Evolutionary conservation across 2,797 vertebrate genomes (phyloP), one percentile per base, ranked within the genome.

Genomic region (Kryptopterus vitreolus): DNA sequence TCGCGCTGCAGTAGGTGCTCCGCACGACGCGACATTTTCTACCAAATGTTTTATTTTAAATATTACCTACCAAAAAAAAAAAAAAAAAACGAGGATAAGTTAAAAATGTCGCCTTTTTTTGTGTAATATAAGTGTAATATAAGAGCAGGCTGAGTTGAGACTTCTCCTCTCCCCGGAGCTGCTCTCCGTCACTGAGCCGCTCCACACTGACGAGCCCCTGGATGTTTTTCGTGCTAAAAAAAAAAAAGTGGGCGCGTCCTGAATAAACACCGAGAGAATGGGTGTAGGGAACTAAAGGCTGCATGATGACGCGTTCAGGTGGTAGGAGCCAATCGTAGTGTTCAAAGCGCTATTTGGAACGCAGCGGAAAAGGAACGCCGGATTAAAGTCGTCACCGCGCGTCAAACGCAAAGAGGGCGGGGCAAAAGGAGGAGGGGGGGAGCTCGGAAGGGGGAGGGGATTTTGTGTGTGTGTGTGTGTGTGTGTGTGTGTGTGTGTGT

Each of bases 331-430:
- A 8, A 58, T 2, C 16, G 5, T 15, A 58, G 52, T 2, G 2
- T 20, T 31, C 9, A 53, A 57, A n/a, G n/a, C 43, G 57, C 68
- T 11, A 26, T 78, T 78, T 78, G 53, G 13, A 31, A 46, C 63
- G 48, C 79, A 20, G 63, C 84, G 73, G 58, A 83, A 43, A 1
- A 72, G 72, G n/a, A n/a, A 76, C 82, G 69, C 48, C 70, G 18
- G 33, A 53, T 22, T 74, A 58, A 1, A 35, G 48, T 82, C 84
- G 86, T 85, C 84, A 87, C 3, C 26, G 9, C 50, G 78, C 84
- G 81, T 80, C 62, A 26, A 16, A 57, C 16, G 13, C 11, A 53
- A 52, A 0, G 8, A 8, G 58, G 35, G 26, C 20, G 33, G 70
- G 65, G 22, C 13, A 43, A 7, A 43, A 43, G 7, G 38, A 43